Base-by-base conservation (phyloP, 2,113 vertebrate genomes). In the Phalacrocorax aristotelis region DNA sequence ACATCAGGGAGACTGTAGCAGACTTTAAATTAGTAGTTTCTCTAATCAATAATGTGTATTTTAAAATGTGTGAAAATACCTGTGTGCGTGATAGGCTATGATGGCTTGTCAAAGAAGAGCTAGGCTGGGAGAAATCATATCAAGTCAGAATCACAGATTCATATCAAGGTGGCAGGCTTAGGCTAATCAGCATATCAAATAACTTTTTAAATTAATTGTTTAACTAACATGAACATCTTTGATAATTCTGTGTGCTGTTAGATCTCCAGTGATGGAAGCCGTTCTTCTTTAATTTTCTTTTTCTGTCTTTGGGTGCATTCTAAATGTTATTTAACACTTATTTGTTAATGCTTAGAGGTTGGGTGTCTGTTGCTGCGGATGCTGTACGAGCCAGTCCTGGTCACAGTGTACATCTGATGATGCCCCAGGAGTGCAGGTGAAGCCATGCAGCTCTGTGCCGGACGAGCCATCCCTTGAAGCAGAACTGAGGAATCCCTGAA, bases 51-150 rank as follows among this genome's bases (percentile, higher is more conserved):
- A 94, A 46, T 52, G 76, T 52, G 30, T 87, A 40, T 90, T 82
- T 96, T 62, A 51, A 95, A 87, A 80, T 52, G 70, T 91, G 44
- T 93, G 84, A 93, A 93, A 91, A 85, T 85, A 96, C 82, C 89
- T 96, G 81, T n/a, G 15, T 92, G 69, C 80, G 44, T 51, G 68
- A 74, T 68, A 62, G 79, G 54, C 89, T 87, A 1, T 84, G 93
- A 91, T n/a, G 54, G 27, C 90, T 93, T 95, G 70, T 94, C 84
- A 93, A 22, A 61, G 68, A 83, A 70, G 46, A 94, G 51, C 46
- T 62, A 25, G 77, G 13, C 48, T 95, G 89, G 38, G 40, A 92
- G 88, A 83, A 94, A n/a, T 30, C 57, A 18, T 48, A 44, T 46
- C 44, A 46, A 46, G 44, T 46, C 44, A 46, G 44, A 46, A 46